Evolutionary conservation across 2,888 invertebrate genomes (phyloP), one percentile per base, ranked within the genome.

Genomic region (Athrips mouffetella): DNA sequence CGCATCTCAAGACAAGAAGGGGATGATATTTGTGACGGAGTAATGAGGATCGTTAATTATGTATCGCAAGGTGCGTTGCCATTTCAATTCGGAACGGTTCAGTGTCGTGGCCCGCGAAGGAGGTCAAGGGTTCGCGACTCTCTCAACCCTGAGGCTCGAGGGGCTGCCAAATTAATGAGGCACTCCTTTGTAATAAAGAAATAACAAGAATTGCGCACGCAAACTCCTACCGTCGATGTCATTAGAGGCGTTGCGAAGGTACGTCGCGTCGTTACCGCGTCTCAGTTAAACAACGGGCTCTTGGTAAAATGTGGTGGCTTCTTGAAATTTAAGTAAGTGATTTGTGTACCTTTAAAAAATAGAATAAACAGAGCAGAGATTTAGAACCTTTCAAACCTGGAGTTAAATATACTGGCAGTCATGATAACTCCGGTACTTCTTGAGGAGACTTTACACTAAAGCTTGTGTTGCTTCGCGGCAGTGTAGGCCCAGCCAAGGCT

Each of bases 111-210:
- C 78, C 73, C 80, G 77, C 72, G 71, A 74, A 77, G 82, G 82
- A 78, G 80, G 81, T 87, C 88, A 87, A 88, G 87, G 88, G 89
- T 83, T 86, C 83, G 84, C 80, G 77, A 79, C 76, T 79, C 80
- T 78, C 76, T 79, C 83, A 82, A 82, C 81, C 85, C 83, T 80
- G 78, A 88, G 87, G 84, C 84, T 82, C 80, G 77, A 87, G 88
- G 85, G 87, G 84, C 73, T 85, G 79, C 87, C 88, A 89, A 89
- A 89, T 89, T 89, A 89, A 89, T 89, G 89, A 89, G 89, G 80
- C 80, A 87, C 87, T 88, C 85, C 86, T 89, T 89, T 89, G 89
- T 89, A 87, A 89, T 89, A 89, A 89, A 89, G 87, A 89, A 86
- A 88, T 87, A 88, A 89, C 88, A 89, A 89, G 89, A 85, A 84